Evolutionary conservation across 2,888 invertebrate genomes (phyloP), one percentile per base, ranked within the genome.

Genomic region (Papilio protenor): DNA sequence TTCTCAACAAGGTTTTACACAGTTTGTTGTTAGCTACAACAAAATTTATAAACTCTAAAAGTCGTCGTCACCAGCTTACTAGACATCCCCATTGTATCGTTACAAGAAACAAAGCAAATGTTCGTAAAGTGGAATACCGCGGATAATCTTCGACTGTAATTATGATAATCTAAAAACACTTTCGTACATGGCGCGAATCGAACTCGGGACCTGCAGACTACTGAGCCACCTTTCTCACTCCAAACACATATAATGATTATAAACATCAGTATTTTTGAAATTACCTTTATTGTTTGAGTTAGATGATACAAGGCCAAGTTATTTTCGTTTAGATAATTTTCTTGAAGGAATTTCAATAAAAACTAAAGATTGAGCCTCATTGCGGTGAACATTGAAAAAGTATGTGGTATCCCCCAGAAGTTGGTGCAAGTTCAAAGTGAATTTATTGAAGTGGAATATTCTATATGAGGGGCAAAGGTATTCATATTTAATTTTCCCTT

Each of bases 381-480:
- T 87, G 88, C 84, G 86, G 87, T 82, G 81, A 83, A 81, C 84
- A 84, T 82, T 85, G 86, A 85, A 83, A 88, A 55, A 69, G 40
- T 89, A 88, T 87, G 87, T 87, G 86, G 92, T 90, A 91, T 90
- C 90, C 87, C 86, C 87, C 85, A 85, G 84, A 88, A 90, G 89
- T 86, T 90, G 90, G 88, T 88, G 90, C 90, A 88, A 89, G 92
- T 91, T 93, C 94, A 94, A 94, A 94, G 94, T 85, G 85, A 90
- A 91, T 87, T 90, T 92, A 94, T 89, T 89, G 91, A 87, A 89
- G 90, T 88, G 94, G 94, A 94, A 94, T 92, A 90, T 92, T 93
- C 90, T 92, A 90, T 92, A 89, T 91, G 91, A 90, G 88, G 91
- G 94, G 94, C 92, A 94, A 92, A 90, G 91, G 93, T 92, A 94